Evolutionary conservation across 1,140 invertebrate genomes (phyloP), one percentile per base, ranked within the genome.

Genomic region (Ephestia elutella): DNA sequence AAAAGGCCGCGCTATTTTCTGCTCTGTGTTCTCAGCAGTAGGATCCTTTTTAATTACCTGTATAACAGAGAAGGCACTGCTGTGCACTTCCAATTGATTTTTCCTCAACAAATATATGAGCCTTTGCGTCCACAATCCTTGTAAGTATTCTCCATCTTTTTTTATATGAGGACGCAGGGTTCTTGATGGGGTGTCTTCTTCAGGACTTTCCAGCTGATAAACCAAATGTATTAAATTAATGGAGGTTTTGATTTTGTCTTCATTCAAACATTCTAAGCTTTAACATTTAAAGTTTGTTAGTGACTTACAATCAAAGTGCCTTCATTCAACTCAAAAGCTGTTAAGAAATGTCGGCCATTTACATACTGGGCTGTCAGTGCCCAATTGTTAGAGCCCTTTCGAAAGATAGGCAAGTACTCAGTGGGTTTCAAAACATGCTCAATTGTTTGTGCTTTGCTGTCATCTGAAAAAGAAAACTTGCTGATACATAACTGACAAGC

Each of bases 381-480:
- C 85, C 85, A 88, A 56, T 82, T 82, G 54, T 86, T 86, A 1
- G 82, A 82, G 11, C 78, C 80, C 56, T 85, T 86, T n/a, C 83
- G 62, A 61, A 82, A 86, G 10, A 70, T 68, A 20, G 86, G 83
- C 17, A 86, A 66, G 62, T 88, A 88, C 54, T 88, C 83, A 20
- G 74, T 73, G 20, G 86, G 86, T 54, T 86, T 86, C 11, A 85
- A 59, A n/a, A 75, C 68, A 78, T 88, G 80, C 50, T 88, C 85
- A 32, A 87, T 82, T 49, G 78, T 77, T 62, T 82, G 80, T 18
- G 76, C 58, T 59, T 84, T 85, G 38, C 66, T 78, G 38, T 82
- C 79, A 75, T 86, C 78, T 83, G 55, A 18, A 72, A 76, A 59
- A 21, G 3, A 44, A 15, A 44, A 5, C 1, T 28, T 28, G 8